These are phyloP conservation scores for Scophthalmus maximus DNA, from an alignment of 2,113 vertebrate genomes.

Conservation along the genomic window DNA sequence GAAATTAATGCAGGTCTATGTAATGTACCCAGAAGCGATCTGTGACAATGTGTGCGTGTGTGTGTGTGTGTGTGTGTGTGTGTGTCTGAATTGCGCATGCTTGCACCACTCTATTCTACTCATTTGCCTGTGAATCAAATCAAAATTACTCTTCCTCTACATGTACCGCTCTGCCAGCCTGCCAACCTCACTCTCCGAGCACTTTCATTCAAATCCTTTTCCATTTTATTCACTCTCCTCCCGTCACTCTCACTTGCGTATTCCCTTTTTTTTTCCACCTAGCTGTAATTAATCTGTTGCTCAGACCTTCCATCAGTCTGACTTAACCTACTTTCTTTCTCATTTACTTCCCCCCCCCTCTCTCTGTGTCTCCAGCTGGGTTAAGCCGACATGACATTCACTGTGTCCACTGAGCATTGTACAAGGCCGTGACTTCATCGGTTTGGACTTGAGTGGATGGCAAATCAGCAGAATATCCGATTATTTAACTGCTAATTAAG, in stretches of 20 bases:
- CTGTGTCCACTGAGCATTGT: conserved; percentile 52
- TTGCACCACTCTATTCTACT: too few species aligned
- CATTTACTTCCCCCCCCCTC: conserved; percentile 40
- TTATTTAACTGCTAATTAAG: conserved; percentile 73
- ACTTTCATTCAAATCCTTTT: conserved; percentile 60
- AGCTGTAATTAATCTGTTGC: conserved; percentile 77
- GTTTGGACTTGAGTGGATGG: neutral
- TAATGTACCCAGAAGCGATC: neutral
- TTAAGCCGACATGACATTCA: conserved; percentile 71
- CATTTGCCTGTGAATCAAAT: conserved; percentile 71
- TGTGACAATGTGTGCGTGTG: neutral
- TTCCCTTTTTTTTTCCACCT: conserved; percentile 54
- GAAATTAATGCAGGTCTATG: neutral
- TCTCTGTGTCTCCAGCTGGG: conserved; percentile 27
- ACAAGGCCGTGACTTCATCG: conserved; percentile 52
- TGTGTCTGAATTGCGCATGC: too few species aligned
- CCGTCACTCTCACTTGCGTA: conserved; percentile 54
- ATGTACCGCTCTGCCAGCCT: conserved; percentile 30
- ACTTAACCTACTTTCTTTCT: conserved; percentile 78
- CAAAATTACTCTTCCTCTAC: conserved; percentile 57
- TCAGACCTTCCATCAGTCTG: conserved; percentile 72
- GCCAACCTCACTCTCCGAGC: conserved; percentile 42
- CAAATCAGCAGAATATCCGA: conserved; percentile 60
- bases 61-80: conserved; percentile 1
- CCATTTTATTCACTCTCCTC: conserved; percentile 55